These are phyloP conservation scores for Halcyon chelicuti DNA, from an alignment of 2,797 vertebrate species.

Conservation along the genomic window DNA sequence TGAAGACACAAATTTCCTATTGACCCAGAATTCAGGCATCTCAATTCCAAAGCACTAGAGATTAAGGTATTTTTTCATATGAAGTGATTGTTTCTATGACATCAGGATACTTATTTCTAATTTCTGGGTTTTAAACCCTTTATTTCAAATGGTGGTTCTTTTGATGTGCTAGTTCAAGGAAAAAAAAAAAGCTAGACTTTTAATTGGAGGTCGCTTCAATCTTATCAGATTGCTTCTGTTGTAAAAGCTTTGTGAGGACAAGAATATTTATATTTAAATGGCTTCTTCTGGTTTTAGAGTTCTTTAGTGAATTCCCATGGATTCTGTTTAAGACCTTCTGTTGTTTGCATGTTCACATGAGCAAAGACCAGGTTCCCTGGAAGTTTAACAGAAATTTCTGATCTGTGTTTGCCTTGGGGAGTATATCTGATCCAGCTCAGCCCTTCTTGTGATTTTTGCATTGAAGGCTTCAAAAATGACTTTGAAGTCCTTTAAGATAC, in stretches of 20 bases:
- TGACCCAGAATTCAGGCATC: not conserved
- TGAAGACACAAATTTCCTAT: not conserved
- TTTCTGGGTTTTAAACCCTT: not conserved
- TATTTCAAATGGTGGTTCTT: not conserved
- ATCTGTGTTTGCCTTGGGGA: not conserved
- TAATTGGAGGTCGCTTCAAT: not conserved
- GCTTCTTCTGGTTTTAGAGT: not conserved
- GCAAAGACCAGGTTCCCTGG: not conserved
- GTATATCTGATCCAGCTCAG: not conserved
- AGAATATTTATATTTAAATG: not conserved
- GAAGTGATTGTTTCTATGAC: slow-evolving; percentile 4
- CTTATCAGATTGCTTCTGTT: slow-evolving; percentile 12
- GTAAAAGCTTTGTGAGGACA: not conserved
- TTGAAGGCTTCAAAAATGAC: not conserved
- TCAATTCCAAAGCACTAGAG: not conserved
- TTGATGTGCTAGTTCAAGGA: not conserved
- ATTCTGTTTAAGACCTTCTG: not conserved
- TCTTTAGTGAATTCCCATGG: not conserved
- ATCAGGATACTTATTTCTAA: slow-evolving; percentile 16
- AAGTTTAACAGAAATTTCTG: not conserved
- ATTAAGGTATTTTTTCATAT: not conserved
- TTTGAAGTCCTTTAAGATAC: not conserved
- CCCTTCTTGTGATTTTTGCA: not conserved
- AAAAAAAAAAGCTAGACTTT: not conserved
- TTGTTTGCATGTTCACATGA: not conserved